phyloP scores from a whole-genome alignment of 2,113 vertebrate species.

The Sus scrofa region DNA sequence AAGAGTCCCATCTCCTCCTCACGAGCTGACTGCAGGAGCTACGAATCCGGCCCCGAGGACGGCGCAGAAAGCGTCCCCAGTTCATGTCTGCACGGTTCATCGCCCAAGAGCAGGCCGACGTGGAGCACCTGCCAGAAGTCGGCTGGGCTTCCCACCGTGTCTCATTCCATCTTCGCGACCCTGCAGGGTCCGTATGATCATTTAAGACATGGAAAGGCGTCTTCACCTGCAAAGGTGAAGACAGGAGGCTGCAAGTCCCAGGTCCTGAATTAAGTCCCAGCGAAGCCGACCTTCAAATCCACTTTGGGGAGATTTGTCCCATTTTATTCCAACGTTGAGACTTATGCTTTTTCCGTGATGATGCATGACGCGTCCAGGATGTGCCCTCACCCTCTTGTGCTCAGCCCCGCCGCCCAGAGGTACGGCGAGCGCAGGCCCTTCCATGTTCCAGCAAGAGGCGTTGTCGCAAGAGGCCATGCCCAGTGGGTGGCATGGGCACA shows the following conservation, averaged over 20 bases:
- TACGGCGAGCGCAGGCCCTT: not conserved
- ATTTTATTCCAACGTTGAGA: not conserved
- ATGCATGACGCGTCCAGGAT: not conserved
- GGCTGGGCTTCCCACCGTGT: not conserved
- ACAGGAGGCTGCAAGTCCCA: fast-evolving
- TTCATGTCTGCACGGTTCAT: not conserved
- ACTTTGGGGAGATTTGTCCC: not conserved
- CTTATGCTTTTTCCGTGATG: not conserved
- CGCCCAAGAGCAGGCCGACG: not conserved
- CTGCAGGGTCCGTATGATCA: not conserved
- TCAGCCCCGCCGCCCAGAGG: not conserved
- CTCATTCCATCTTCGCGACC: not conserved
- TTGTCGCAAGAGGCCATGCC: not conserved
- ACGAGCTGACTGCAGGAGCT: fast-evolving
- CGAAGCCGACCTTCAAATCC: not conserved
- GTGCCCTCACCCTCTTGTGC: not conserved
- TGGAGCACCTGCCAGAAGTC: not conserved
- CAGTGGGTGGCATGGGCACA: not conserved
- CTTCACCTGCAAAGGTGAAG: not conserved
- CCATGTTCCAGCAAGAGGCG: fast-evolving
- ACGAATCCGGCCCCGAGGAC: not conserved
- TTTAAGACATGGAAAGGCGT: not conserved
- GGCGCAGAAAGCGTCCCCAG: not conserved
- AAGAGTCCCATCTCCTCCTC: not conserved
- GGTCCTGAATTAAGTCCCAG: not conserved